phyloP scores from a whole-genome alignment of 2,888 invertebrate genomes.

The Nymphalis polychloros region DNA sequence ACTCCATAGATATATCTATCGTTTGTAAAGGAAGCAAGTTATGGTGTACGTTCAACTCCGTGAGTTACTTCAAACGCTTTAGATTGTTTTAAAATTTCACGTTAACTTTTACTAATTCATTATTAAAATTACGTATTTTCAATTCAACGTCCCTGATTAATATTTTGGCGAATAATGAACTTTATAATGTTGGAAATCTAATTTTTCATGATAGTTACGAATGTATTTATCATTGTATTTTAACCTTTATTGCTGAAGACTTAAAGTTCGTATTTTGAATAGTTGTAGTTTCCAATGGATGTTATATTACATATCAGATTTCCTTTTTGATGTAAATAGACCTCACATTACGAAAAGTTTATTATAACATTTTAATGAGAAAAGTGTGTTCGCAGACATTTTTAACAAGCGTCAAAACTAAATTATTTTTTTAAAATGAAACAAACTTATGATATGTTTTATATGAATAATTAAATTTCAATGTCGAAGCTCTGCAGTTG shows the following conservation, averaged over 20 bases:
- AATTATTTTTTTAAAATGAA: neutral
- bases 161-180: neutral
- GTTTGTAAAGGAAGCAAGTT: conserved; percentile 69
- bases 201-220: neutral
- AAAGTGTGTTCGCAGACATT: neutral
- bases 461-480: no score
- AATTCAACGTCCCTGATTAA: conserved; percentile 2
- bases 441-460: neutral
- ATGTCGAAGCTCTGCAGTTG: no score
- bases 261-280: neutral
- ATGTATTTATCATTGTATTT: neutral
- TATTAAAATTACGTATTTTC: conserved; percentile 17
- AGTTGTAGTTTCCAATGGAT: neutral
- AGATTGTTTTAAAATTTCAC: conserved; percentile 70
- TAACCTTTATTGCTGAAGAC: neutral
- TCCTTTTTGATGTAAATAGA: neutral
- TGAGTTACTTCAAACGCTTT: conserved; percentile 69
- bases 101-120: conserved; percentile 53
- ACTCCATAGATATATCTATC: conserved; percentile 49
- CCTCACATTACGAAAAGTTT: neutral
- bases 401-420: neutral
- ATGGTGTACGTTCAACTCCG: conserved; percentile 58
- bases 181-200: neutral
- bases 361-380: neutral
- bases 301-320: conserved; percentile 1